Conservation (phyloP, 2,888 invertebrate species). For the Tenthredo distinguenda region DNA sequence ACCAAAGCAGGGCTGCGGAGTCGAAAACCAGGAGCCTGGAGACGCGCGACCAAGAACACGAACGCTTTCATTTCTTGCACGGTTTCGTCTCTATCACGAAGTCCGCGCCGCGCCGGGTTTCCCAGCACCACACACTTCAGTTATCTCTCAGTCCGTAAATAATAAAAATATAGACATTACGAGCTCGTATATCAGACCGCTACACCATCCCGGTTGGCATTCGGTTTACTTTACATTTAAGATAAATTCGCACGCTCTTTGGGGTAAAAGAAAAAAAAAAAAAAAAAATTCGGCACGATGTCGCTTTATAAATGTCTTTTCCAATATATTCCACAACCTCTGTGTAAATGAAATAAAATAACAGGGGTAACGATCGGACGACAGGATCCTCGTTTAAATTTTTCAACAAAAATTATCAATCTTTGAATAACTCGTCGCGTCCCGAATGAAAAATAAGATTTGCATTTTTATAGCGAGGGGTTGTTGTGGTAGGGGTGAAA, state of each 20-base stretch:
- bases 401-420: neutral
- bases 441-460: neutral
- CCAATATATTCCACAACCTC: neutral
- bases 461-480: neutral
- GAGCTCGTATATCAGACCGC: conserved; percentile 71
- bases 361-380: neutral
- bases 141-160: conserved; percentile 77
- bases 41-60: conserved; percentile 21
- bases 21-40: neutral
- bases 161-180: conserved; percentile 77
- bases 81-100: conserved; percentile 69
- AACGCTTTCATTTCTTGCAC: conserved; percentile 69
- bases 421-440: neutral
- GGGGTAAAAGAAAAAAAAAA: neutral
- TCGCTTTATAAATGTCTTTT: conserved; percentile 45
- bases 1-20: neutral
- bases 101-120: conserved; percentile 2
- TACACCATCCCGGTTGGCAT: conserved; percentile 56
- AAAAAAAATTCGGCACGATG: neutral
- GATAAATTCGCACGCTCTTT: conserved; percentile 66
- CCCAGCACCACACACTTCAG: conserved; percentile 60
- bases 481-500: neutral
- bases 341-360: neutral
- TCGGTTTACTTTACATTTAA: conserved; percentile 71
- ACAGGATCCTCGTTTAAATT: neutral